Base-by-base conservation (phyloP, 2,888 invertebrate species). In the Drosophila rubida region DNA sequence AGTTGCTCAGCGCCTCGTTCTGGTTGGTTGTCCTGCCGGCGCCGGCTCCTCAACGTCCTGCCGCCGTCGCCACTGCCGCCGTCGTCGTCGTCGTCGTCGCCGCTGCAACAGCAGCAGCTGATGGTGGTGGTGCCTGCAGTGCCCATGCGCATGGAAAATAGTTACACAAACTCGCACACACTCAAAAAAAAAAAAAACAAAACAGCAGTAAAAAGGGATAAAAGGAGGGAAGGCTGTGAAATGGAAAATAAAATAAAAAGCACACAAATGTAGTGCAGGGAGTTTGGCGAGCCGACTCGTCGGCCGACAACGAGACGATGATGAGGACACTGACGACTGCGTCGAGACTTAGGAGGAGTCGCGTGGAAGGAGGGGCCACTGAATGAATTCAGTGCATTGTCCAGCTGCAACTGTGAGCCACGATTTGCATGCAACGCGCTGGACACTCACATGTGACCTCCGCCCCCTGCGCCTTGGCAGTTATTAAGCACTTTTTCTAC, bases 121-220 rank as follows among this genome's bases (percentile, higher is more conserved):
- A 37, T 46, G 48, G 27, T 42, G 80, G 69, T 81, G 78, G 82
- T 82, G 85, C 83, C 77, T 80, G 69, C 73, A 76, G 69, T 86
- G 86, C 85, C 83, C 87, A 86, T 86, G 86, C 86, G 86, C 86
- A 86, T 83, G 86, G 83, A 87, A 86, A 85, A 85, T 83, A 85
- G 83, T 82, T 79, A 73, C 83, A 84, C 81, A 80, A 82, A 83
- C 79, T 79, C 72, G 79, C 78, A 83, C 58, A 58, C 64, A 65
- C 69, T 65, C 39, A 35, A 37, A 46, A 69, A 50, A 69, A 50
- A 11, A 51, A 45, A 55, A 25, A 59, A 68, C n/a, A n/a, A n/a
- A n/a, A n/a, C n/a, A n/a, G n/a, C n/a, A n/a, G n/a, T n/a, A 62
- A 44, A 41, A 32, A 65, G 62, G 27, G 58, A 35, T 27, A 35